Conservation (phyloP, 2,888 invertebrate species). For the Drosophila tanythrix region DNA sequence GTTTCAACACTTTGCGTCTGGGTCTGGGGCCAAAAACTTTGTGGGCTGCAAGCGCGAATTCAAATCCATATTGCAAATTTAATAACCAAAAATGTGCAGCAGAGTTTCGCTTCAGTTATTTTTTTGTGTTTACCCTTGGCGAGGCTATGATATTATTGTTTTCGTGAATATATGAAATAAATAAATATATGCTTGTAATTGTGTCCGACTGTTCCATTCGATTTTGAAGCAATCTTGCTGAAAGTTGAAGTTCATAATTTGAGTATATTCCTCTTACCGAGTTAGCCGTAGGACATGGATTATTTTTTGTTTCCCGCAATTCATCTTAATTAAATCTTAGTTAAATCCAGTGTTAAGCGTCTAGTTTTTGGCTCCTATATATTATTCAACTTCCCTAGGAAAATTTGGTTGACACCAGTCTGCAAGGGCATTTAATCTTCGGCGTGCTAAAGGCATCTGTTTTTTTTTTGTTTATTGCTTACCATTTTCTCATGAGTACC, state of each 20-base stretch:
- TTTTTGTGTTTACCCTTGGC: neutral
- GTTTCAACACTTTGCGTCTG: conserved; percentile 76
- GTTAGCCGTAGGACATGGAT: neutral
- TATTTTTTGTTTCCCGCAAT: neutral
- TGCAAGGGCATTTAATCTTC: neutral
- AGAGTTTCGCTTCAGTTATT: conserved; percentile 30
- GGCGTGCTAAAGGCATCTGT: neutral
- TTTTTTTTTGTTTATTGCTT: neutral
- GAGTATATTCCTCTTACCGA: neutral
- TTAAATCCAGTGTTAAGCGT: neutral
- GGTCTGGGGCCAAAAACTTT: conserved; percentile 38
- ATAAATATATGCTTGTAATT: neutral
- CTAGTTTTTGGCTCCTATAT: neutral
- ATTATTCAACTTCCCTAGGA: neutral
- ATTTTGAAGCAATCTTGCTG: neutral
- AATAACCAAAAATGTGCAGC: conserved; percentile 72
- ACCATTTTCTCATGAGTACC: conserved; percentile 32
- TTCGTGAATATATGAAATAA: neutral
- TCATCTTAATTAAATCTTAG: neutral
- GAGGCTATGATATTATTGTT: neutral
- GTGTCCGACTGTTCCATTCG: neutral
- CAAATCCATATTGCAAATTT: conserved; percentile 77
- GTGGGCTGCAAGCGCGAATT: conserved; percentile 47
- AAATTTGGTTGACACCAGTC: neutral
- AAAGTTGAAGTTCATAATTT: neutral